These are phyloP conservation scores for Notamacropus eugenii DNA, from an alignment of 2,797 vertebrate species.

Conservation along the genomic window DNA sequence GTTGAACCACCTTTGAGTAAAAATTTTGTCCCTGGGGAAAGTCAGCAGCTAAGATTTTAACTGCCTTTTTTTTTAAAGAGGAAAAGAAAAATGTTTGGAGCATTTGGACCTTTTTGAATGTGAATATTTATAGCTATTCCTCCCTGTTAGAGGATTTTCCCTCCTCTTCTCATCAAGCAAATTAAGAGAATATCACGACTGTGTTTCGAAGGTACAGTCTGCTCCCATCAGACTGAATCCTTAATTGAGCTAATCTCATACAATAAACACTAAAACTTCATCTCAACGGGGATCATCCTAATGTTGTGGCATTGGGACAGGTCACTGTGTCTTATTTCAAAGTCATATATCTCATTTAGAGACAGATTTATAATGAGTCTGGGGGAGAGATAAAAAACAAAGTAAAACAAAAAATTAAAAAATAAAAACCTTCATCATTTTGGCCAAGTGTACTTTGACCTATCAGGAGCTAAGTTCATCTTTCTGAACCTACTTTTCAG, in stretches of 20 bases:
- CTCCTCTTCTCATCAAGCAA: conserved; percentile 58
- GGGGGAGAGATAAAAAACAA: background rate
- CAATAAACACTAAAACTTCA: background rate
- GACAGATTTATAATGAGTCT: background rate
- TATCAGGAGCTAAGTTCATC: background rate
- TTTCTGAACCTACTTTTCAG: background rate
- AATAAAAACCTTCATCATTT: background rate
- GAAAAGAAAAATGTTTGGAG: conserved; percentile 66
- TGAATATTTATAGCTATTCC: conserved; percentile 71
- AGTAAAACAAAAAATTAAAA: background rate
- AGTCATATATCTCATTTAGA: background rate
- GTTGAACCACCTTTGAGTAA: conserved; percentile 90
- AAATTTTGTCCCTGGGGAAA: conserved; percentile 85
- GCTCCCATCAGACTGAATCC: conserved; percentile 40
- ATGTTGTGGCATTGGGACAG: background rate
- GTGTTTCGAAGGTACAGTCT: conserved; percentile 30
- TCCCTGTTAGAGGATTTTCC: conserved; percentile 65
- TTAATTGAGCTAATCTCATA: background rate
- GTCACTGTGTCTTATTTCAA: background rate
- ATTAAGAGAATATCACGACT: conserved; percentile 67
- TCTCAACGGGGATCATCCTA: background rate
- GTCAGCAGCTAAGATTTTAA: conserved; percentile 87
- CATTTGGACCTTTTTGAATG: conserved; percentile 76
- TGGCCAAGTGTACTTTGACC: background rate
- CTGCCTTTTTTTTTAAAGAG: conserved; percentile 85